phyloP scores from a whole-genome alignment of 2,888 invertebrate species.

The Agrochola lychnidis region DNA sequence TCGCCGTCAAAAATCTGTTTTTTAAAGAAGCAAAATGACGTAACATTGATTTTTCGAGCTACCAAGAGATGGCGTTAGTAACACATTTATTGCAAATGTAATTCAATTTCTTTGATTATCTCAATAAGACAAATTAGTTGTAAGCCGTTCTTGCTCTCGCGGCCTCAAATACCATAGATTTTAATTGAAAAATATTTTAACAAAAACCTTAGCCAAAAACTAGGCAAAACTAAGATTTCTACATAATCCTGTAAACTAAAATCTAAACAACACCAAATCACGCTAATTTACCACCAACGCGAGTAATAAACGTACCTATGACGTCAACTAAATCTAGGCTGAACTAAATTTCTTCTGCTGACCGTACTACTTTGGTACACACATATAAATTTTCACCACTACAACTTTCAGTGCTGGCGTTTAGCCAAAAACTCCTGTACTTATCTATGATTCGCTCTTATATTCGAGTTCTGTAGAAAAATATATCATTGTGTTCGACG shows the following conservation, averaged over 20 bases:
- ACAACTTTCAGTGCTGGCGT: conserved; percentile 79
- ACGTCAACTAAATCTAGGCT: conserved; percentile 59
- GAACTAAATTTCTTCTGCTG: conserved; percentile 62
- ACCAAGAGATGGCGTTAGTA: too few relatives aligned
- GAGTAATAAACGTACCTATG: conserved; percentile 34
- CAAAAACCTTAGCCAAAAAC: background rate
- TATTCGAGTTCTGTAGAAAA: conserved; percentile 72
- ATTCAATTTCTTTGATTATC: too few relatives aligned
- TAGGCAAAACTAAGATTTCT: background rate
- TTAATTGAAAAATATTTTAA: too few relatives aligned
- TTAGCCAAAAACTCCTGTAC: conserved; percentile 76
- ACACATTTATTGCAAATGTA: too few relatives aligned
- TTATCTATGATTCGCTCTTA: conserved; percentile 73
- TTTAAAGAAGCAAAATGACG: too few relatives aligned
- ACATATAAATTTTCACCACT: conserved; percentile 81
- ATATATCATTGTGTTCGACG: conserved; percentile 59
- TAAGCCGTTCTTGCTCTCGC: too few relatives aligned
- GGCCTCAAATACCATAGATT: too few relatives aligned
- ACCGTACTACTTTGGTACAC: conserved; percentile 78
- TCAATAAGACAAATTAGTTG: too few relatives aligned
- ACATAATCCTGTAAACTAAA: background rate
- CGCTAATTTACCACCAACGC: conserved; percentile 42
- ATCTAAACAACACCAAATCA: conserved; percentile 25
- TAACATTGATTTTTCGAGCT: too few relatives aligned
- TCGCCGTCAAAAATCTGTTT: too few relatives aligned